These are phyloP conservation scores for Microdon myrmicae DNA, from an alignment of 2,888 invertebrate species.

Conservation along the genomic window DNA sequence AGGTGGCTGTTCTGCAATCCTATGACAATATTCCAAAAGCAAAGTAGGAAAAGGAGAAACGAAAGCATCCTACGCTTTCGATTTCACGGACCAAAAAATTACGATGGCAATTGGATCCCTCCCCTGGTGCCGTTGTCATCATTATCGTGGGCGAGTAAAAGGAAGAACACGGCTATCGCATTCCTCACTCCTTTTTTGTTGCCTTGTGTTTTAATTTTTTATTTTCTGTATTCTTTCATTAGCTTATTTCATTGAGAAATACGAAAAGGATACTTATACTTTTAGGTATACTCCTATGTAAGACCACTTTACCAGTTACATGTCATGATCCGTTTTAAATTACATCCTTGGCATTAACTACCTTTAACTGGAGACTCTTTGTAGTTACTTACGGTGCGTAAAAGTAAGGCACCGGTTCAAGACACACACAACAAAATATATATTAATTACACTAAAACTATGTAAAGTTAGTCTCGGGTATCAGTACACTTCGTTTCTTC, in stretches of 20 bases:
- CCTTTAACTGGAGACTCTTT: too few relatives aligned
- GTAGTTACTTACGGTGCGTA: too few relatives aligned
- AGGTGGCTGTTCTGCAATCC: not conserved
- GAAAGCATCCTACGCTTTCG: conserved; percentile 44
- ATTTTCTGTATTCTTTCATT: not conserved
- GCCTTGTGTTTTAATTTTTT: conserved; percentile 1
- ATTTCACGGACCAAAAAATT: conserved; percentile 8
- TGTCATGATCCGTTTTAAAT: conserved; percentile 28
- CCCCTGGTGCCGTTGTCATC: conserved; percentile 2
- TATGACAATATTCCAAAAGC: conserved; percentile 4
- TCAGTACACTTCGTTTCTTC: too few relatives aligned
- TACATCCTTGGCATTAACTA: conserved; percentile 19
- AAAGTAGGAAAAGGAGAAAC: too few relatives aligned
- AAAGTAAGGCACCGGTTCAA: too few relatives aligned
- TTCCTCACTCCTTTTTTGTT: too few relatives aligned
- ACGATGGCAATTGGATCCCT: conserved; percentile 1
- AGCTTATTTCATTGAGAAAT: conserved; percentile 35
- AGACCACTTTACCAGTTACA: conserved; percentile 29
- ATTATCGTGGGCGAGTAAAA: conserved; percentile 11
- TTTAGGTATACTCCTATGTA: conserved; percentile 13
- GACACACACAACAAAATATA: too few relatives aligned
- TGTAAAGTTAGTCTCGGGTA: too few relatives aligned
- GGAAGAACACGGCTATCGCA: too few relatives aligned
- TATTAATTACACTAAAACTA: too few relatives aligned
- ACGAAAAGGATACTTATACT: conserved; percentile 17